Conservation (phyloP, 2,113 vertebrate genomes). For the Tachuris rubrigastra region DNA sequence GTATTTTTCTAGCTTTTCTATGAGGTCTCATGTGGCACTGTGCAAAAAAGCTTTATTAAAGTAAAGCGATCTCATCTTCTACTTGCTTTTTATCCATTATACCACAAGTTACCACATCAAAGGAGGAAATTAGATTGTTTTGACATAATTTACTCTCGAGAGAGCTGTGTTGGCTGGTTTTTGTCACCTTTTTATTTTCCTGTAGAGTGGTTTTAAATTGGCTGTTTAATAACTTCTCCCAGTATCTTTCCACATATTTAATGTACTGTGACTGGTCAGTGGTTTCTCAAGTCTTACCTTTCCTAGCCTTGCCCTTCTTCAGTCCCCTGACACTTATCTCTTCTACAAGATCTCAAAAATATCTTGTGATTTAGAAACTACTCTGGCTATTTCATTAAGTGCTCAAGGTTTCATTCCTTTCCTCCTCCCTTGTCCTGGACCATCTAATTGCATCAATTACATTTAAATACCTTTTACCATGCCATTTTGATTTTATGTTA, state of each 20-base stretch:
- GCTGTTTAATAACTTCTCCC: neutral
- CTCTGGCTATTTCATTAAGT: neutral
- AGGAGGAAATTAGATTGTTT: conserved; percentile 7
- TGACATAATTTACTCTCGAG: conserved; percentile 36
- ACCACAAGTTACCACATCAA: neutral
- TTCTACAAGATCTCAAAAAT: neutral
- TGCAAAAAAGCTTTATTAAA: neutral
- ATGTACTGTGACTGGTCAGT: neutral
- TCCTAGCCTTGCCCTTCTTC: neutral
- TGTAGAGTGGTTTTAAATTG: neutral
- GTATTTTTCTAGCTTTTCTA: neutral
- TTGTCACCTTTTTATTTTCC: conserved; percentile 33
- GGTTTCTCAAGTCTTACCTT: neutral
- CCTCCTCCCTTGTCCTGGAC: neutral
- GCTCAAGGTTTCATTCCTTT: neutral
- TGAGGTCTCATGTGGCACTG: neutral
- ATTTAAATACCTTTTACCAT: neutral
- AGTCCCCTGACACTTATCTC: neutral
- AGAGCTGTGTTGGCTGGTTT: neutral
- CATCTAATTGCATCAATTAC: neutral
- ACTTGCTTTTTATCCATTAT: neutral
- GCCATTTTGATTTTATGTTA: neutral
- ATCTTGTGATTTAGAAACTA: neutral
- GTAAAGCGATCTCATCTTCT: neutral
- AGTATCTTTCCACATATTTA: neutral